These are phyloP conservation scores for Neosilurus mollespiculum DNA, from an alignment of 2,797 vertebrate genomes.

Conservation along the genomic window DNA sequence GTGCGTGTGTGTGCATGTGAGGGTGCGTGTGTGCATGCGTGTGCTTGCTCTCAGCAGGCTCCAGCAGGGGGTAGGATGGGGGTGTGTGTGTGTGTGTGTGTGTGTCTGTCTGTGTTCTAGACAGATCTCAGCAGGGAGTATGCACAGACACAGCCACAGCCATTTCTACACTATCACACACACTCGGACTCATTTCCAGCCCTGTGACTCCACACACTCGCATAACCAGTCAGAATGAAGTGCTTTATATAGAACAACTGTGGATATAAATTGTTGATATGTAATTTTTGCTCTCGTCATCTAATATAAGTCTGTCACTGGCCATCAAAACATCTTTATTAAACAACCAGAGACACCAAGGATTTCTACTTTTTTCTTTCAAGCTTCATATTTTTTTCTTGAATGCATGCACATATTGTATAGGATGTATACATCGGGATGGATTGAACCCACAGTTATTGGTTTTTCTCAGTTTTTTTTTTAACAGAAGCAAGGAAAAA, in stretches of 20 bases:
- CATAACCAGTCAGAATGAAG: slow-evolving; percentile 10
- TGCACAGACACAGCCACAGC: slow-evolving; percentile 21
- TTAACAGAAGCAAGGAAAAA: not conserved
- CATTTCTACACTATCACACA: slow-evolving; percentile 19
- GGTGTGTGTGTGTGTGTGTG: slow-evolving; percentile 40
- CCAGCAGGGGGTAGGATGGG: slow-evolving; percentile 16
- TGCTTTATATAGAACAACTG: not conserved
- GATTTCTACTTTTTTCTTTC: not conserved
- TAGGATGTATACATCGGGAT: not conserved
- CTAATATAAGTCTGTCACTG: not conserved
- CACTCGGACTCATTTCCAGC: slow-evolving; percentile 10
- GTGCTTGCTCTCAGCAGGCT: slow-evolving; percentile 9
- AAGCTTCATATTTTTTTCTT: not conserved
- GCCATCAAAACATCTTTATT: not conserved
- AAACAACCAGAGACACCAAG: not conserved
- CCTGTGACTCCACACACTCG: slow-evolving; percentile 21
- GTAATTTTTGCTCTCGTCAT: not conserved
- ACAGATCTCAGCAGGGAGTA: slow-evolving; percentile 54
- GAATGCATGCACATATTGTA: not conserved
- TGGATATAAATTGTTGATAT: not conserved
- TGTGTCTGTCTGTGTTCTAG: slow-evolving; percentile 52
- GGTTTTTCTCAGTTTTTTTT: not conserved
- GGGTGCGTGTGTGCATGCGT: slow-evolving; percentile 8
- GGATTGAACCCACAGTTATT: not conserved
- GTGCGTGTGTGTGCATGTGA: not conserved